These are phyloP conservation scores for Emys orbicularis DNA, from an alignment of 2,797 vertebrate genomes.

Conservation along the genomic window DNA sequence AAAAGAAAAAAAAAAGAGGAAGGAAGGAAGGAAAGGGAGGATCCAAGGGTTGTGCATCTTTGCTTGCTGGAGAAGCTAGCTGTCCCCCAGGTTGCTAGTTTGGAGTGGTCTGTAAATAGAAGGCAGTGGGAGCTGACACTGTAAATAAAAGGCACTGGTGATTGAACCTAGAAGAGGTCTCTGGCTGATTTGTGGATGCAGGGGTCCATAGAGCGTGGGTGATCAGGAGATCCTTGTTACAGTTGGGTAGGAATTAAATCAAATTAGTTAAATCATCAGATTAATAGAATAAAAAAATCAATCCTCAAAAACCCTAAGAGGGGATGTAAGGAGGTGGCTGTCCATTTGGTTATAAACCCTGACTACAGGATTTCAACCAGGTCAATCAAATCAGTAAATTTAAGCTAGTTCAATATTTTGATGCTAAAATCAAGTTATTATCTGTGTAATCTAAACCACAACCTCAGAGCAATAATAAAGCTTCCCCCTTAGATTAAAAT, in stretches of 20 bases:
- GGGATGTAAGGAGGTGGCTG: background rate
- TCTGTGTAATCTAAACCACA: background rate
- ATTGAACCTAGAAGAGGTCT: no score
- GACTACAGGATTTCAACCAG: background rate
- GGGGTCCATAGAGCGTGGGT: no score
- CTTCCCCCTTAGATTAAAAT: background rate
- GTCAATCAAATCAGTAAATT: background rate
- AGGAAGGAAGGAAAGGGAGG: no score
- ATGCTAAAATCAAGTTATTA: background rate
- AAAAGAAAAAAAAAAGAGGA: no score
- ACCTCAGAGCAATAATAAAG: background rate
- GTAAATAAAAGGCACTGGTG: no score
- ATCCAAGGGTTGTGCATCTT: no score
- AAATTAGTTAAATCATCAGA: background rate
- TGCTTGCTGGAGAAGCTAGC: no score
- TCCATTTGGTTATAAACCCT: background rate
- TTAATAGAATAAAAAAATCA: background rate
- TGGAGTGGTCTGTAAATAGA: no score
- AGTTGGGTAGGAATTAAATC: background rate
- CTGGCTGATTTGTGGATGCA: no score
- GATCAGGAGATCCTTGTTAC: no score
- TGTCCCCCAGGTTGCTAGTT: no score
- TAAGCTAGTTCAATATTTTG: background rate
- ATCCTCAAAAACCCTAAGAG: background rate
- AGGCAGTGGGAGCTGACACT: no score